These are phyloP conservation scores for Drosophila quinaria DNA, from an alignment of 2,888 invertebrate species.

Conservation along the genomic window DNA sequence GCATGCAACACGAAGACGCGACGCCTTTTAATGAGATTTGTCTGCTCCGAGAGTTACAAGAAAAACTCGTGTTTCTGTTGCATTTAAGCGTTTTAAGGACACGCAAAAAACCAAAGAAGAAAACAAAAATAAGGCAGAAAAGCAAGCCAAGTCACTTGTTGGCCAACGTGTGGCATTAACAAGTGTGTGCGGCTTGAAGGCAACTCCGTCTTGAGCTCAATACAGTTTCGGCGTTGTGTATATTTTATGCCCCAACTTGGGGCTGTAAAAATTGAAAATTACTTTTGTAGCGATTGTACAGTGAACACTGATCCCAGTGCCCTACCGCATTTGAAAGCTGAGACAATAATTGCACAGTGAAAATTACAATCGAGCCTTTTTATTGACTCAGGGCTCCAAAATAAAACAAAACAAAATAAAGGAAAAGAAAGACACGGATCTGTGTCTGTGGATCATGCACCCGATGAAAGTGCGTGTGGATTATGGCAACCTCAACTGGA, in stretches of 20 bases:
- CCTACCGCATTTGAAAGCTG: constrained; percentile 77
- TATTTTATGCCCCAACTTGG: constrained; percentile 67
- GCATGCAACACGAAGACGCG: constrained; percentile 51
- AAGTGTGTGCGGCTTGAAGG: constrained; percentile 36
- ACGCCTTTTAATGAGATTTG: constrained; percentile 82
- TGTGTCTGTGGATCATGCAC: constrained; percentile 37
- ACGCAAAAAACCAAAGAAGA: constrained; percentile 44
- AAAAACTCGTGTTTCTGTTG: constrained; percentile 73
- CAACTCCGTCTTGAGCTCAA: constrained; percentile 7
- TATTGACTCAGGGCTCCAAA: constrained; percentile 51
- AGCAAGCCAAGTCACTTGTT: constrained; percentile 5
- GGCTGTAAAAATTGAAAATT: constrained; percentile 48
- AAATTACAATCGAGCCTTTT: constrained; percentile 77
- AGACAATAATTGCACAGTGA: constrained; percentile 76
- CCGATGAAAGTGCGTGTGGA: constrained; percentile 74
- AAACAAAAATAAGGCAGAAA: background rate
- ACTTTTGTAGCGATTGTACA: background rate
- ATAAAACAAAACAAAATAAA: background rate
- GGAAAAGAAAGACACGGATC: constrained; percentile 54
- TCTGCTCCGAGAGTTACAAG: constrained; percentile 63
- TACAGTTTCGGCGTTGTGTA: constrained; percentile 52
- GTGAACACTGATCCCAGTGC: constrained; percentile 14
- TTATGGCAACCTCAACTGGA: constrained; percentile 40
- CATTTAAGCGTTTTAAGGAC: constrained; percentile 71
- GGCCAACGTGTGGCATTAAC: constrained; percentile 55